These are phyloP conservation scores for Cryptoprocta ferox DNA, from an alignment of 2,797 vertebrate species.

Conservation along the genomic window DNA sequence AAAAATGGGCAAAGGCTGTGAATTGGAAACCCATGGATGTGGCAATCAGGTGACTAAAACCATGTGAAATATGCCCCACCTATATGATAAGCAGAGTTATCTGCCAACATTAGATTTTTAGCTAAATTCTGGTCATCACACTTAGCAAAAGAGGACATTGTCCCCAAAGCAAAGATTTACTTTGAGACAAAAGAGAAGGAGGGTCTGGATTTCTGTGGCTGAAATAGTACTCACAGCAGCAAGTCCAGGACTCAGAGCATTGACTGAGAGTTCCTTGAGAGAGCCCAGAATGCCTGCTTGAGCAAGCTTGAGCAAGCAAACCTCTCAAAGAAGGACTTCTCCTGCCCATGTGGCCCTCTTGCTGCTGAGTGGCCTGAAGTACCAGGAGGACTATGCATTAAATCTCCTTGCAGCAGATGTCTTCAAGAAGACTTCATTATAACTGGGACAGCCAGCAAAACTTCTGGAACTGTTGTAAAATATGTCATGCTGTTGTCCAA, in stretches of 20 bases:
- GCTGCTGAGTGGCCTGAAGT: neutral
- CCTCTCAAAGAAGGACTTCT: neutral
- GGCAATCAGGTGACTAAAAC: neutral
- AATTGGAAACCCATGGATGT: neutral
- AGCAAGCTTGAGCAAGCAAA: neutral
- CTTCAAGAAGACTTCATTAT: constrained; percentile 44
- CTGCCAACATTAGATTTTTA: neutral
- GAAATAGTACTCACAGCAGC: neutral
- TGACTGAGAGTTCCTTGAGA: neutral
- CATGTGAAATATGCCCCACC: neutral
- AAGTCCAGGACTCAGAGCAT: neutral
- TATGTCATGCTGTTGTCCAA: constrained; percentile 67
- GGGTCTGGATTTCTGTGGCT: neutral
- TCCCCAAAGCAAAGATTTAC: neutral
- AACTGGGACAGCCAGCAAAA: constrained; percentile 35
- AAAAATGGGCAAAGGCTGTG: neutral
- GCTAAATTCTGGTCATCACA: neutral
- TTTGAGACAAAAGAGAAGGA: neutral
- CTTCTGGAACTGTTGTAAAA: constrained; percentile 64
- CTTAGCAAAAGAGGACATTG: neutral
- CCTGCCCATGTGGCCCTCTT: neutral
- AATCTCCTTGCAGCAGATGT: neutral
- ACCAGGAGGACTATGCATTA: neutral
- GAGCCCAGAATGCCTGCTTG: neutral
- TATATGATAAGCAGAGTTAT: neutral